Conservation (phyloP, 2,797 vertebrate genomes). For the Gallinago nigripennis region DNA sequence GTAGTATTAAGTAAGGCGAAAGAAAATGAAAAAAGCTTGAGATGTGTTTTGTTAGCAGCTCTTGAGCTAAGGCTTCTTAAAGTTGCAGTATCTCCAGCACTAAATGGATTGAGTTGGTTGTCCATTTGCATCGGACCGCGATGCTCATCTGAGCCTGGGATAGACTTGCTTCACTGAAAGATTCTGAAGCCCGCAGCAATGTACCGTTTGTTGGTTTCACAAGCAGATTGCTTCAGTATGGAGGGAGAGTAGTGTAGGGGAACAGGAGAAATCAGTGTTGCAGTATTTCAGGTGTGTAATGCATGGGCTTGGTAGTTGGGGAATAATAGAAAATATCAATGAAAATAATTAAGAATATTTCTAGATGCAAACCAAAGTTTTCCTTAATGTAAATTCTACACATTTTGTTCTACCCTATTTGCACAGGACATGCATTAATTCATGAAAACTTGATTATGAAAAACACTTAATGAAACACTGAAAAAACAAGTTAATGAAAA, state of each 20-base stretch:
- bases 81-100: not conserved
- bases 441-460: not conserved
- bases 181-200: not conserved
- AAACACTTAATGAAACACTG: not conserved
- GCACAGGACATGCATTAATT: not conserved
- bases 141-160: not conserved
- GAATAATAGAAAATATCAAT: not conserved
- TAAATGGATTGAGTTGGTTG: not conserved
- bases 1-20: not conserved
- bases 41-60: not conserved
- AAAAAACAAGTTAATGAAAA: not conserved
- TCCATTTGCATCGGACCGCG: not conserved
- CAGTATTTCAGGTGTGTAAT: not conserved
- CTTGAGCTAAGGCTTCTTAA: not conserved
- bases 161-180: not conserved
- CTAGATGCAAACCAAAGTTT: not conserved
- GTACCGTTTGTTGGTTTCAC: not conserved
- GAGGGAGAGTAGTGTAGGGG: not conserved
- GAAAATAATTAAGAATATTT: not conserved
- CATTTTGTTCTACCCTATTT: not conserved
- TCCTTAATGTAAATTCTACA: not conserved
- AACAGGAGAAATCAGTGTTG: not conserved
- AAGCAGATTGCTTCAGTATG: not conserved
- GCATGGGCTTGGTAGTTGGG: not conserved
- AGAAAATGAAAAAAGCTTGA: not conserved